These are phyloP conservation scores for Synergus gifuensis DNA, from an alignment of 2,888 invertebrate species.

Conservation along the genomic window DNA sequence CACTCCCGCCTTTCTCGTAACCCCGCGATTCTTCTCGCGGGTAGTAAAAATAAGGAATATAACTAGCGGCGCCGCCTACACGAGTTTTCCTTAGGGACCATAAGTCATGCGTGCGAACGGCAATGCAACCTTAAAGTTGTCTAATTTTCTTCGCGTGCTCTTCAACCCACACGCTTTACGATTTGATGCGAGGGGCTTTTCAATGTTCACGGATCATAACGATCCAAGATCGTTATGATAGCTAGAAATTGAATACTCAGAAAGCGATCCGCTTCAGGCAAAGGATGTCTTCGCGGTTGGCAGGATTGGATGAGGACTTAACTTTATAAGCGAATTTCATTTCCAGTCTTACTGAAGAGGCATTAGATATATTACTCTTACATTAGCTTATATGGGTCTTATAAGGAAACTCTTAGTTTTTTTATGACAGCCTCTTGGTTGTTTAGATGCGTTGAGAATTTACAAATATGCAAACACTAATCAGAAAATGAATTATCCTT, in stretches of 20 bases:
- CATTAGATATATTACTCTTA: neutral
- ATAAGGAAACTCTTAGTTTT: neutral
- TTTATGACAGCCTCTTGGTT: neutral
- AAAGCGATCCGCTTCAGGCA: slow-evolving; percentile 30
- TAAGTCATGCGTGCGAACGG: neutral
- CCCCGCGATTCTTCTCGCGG: neutral
- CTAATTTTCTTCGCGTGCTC: slow-evolving; percentile 35
- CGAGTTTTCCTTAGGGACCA: slow-evolving; percentile 22
- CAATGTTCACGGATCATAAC: slow-evolving; percentile 36
- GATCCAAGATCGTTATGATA: slow-evolving; percentile 26
- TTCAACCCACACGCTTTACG: slow-evolving; percentile 33
- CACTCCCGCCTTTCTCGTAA: neutral
- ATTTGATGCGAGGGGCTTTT: slow-evolving; percentile 25
- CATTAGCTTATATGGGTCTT: neutral
- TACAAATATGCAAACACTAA: neutral
- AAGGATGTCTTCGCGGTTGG: slow-evolving; percentile 30
- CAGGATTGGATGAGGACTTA: slow-evolving; percentile 35
- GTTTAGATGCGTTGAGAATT: neutral
- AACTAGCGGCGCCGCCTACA: slow-evolving; percentile 19
- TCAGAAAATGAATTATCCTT: too few relatives aligned
- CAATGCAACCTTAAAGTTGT: slow-evolving; percentile 21
- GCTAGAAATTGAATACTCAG: slow-evolving; percentile 33
- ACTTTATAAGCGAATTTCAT: slow-evolving; percentile 32
- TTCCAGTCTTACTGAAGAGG: slow-evolving; percentile 14
- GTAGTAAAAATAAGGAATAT: neutral